phyloP scores from a whole-genome alignment of 2,113 vertebrate genomes.

The Corvus cornix region DNA sequence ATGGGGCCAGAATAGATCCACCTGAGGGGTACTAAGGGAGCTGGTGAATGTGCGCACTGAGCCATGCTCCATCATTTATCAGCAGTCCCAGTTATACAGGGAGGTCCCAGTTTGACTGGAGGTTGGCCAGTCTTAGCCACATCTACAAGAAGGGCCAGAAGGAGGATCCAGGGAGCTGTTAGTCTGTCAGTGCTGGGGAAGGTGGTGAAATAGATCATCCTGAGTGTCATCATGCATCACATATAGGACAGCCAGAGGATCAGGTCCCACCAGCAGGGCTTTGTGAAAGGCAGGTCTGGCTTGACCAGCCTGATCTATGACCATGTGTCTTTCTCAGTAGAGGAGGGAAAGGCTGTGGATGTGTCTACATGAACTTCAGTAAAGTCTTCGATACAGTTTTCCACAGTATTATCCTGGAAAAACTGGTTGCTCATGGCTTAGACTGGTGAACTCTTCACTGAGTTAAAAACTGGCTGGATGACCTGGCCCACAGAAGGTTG shows the following conservation, averaged over 20 bases:
- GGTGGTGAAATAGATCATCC: background rate
- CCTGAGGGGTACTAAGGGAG: background rate
- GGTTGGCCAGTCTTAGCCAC: background rate
- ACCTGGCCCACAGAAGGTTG: background rate
- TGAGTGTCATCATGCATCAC: background rate
- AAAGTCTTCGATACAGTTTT: fast-evolving
- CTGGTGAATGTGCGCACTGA: background rate
- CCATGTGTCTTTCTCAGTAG: background rate
- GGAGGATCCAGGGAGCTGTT: background rate
- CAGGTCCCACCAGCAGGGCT: background rate
- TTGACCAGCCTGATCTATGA: background rate
- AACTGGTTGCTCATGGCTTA: background rate
- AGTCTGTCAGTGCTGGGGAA: background rate
- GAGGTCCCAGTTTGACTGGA: background rate
- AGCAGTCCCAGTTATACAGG: background rate
- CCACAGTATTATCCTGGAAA: background rate
- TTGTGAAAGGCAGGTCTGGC: background rate
- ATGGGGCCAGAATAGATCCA: background rate
- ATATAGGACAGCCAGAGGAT: background rate
- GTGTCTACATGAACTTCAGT: background rate
- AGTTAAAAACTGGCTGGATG: background rate
- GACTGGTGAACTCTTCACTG: background rate
- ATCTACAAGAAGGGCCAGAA: background rate
- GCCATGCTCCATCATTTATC: background rate
- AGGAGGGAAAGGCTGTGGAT: background rate